Percentiles rank a stretch among this genome's conserved stretches.
Conservation (phyloP, 2,113 vertebrate species). For the Apus apus region DNA sequence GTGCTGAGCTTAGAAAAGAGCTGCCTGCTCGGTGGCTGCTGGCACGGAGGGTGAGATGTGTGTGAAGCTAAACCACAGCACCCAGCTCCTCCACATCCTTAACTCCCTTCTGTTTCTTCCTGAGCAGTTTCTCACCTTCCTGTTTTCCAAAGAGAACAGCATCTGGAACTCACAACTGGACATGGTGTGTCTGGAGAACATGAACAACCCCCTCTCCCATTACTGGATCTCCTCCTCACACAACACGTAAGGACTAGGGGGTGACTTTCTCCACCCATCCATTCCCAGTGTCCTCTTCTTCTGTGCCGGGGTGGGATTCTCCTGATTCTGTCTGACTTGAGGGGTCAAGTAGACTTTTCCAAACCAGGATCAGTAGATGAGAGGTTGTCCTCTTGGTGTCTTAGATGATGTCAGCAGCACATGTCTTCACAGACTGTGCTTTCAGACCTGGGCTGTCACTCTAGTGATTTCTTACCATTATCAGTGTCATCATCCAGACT, state of each 20-base stretch:
- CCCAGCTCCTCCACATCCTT: background rate
- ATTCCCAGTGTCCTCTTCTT: background rate
- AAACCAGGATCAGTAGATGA: background rate
- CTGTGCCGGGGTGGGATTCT: background rate
- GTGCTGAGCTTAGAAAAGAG: background rate
- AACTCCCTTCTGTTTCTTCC: conserved; percentile 33
- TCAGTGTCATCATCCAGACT: background rate
- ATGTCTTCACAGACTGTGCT: background rate
- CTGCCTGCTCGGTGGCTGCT: background rate
- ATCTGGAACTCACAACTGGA: conserved; percentile 91
- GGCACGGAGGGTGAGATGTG: background rate
- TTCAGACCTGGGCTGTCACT: background rate
- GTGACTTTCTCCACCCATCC: background rate
- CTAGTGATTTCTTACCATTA: background rate
- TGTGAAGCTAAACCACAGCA: background rate
- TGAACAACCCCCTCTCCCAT: conserved; percentile 97
- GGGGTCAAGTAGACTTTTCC: background rate
- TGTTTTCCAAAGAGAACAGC: conserved; percentile 98
- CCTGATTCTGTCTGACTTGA: background rate
- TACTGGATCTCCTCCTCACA: conserved; percentile 99
- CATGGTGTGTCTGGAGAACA: conserved; percentile 87
- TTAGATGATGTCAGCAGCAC: background rate
- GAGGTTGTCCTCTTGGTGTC: background rate
- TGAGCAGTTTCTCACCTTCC: conserved; percentile 91
- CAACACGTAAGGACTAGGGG: conserved; percentile 89